A percentile compares a stretch with the other conserved stretches of the same genome.
These are phyloP conservation scores for Paralinhomoeus sp. DNA, from an alignment of 2,888 invertebrate species.

Conservation along the genomic window DNA sequence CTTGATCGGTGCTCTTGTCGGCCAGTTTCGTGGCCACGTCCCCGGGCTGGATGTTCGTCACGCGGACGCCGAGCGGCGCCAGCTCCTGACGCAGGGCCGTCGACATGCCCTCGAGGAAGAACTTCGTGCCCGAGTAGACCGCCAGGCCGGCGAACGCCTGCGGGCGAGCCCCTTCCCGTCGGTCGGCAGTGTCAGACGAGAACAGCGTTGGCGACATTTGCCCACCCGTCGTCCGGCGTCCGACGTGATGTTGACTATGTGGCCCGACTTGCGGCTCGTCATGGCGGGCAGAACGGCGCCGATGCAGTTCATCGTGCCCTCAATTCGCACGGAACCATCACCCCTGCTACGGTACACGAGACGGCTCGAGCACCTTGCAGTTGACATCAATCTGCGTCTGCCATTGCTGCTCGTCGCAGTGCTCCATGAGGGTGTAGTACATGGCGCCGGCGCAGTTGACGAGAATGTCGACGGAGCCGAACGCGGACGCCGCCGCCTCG, in stretches of 20 bases:
- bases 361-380: slow-evolving; percentile 24
- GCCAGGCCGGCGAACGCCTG: slow-evolving; percentile 26
- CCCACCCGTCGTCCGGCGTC: slow-evolving; percentile 27
- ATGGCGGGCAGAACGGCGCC: slow-evolving; percentile 27
- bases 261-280: slow-evolving; percentile 25
- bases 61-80: slow-evolving; percentile 21
- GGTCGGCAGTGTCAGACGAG: not conserved
- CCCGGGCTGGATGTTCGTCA: slow-evolving; percentile 31
- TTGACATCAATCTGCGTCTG: slow-evolving; percentile 27
- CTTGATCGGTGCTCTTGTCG: slow-evolving; percentile 22
- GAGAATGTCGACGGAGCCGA: slow-evolving; percentile 26
- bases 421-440: slow-evolving; percentile 29
- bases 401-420: slow-evolving; percentile 27
- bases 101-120: slow-evolving; percentile 29
- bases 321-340: too few relatives aligned
- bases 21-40: slow-evolving; percentile 27
- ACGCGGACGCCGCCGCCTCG: too few relatives aligned
- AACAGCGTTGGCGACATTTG: too few relatives aligned
- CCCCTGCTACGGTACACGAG: too few relatives aligned
- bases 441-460: slow-evolving; percentile 30
- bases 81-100: slow-evolving; percentile 28
- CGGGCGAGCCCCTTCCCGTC: not conserved
- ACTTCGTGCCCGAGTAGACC: slow-evolving; percentile 30
- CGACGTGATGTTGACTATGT: slow-evolving; percentile 30
- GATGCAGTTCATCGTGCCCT: slow-evolving; percentile 29